A percentile compares a stretch with the other conserved stretches of the same genome.
These are phyloP conservation scores for Neoaliturus tenellus DNA, from an alignment of 2,888 invertebrate species.

Conservation along the genomic window DNA sequence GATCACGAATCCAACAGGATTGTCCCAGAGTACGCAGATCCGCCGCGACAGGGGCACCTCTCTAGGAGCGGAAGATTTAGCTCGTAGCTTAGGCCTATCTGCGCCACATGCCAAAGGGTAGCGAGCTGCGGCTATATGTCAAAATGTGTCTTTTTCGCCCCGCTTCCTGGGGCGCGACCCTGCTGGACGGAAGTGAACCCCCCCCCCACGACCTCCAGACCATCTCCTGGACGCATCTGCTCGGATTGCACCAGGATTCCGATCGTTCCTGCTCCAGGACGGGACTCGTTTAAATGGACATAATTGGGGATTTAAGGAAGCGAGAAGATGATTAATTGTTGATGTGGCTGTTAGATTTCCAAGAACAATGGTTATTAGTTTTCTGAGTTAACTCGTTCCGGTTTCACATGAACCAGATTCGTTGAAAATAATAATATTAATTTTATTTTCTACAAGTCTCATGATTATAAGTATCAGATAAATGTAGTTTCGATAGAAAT, in stretches of 20 bases:
- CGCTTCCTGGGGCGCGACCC: slow-evolving; percentile 49
- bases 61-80: background rate
- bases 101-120: slow-evolving; percentile 37
- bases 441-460: too few species aligned
- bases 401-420: too few species aligned
- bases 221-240: slow-evolving; percentile 42
- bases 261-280: slow-evolving; percentile 4
- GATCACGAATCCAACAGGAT: too few species aligned
- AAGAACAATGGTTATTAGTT: too few species aligned
- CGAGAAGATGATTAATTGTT: background rate
- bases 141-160: slow-evolving; percentile 53
- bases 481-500: too few species aligned
- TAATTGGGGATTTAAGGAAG: background rate
- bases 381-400: too few species aligned
- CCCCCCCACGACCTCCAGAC: background rate
- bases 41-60: background rate
- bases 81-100: background rate
- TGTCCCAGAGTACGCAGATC: background rate
- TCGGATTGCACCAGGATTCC: slow-evolving; percentile 47
- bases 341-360: too few species aligned
- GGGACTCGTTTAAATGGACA: slow-evolving; percentile 25
- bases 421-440: too few species aligned
- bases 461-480: too few species aligned
- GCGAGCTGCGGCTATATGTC: background rate
- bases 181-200: slow-evolving; percentile 24